Conservation (phyloP, 2,113 vertebrate genomes). For the Mastomys coucha region DNA sequence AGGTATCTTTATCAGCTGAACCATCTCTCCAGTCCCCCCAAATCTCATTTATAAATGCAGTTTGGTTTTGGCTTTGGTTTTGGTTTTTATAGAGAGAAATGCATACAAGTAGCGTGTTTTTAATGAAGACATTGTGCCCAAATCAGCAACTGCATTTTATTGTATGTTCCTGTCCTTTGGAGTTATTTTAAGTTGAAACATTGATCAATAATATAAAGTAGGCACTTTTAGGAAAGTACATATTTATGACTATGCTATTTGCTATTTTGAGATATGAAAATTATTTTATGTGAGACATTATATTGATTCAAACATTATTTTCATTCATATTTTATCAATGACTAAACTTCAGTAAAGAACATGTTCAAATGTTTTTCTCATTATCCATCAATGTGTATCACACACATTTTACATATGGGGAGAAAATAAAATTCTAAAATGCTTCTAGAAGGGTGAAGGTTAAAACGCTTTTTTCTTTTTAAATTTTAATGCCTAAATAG, state of each 20-base stretch:
- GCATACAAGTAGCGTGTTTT: not conserved
- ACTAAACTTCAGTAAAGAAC: not conserved
- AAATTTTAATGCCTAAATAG: not conserved
- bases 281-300: not conserved
- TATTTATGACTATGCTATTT: not conserved
- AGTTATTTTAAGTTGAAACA: not conserved
- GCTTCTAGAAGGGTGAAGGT: not conserved
- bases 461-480: not conserved
- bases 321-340: not conserved
- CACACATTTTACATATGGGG: not conserved
- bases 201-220: not conserved
- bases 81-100: not conserved
- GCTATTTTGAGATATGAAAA: not conserved
- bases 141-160: not conserved
- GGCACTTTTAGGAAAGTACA: not conserved
- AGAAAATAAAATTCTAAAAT: not conserved
- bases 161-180: not conserved
- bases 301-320: not conserved
- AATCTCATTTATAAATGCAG: not conserved
- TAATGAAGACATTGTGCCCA: not conserved
- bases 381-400: not conserved
- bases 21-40: too few relatives aligned
- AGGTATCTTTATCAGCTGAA: not conserved
- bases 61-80: not conserved
- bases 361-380: not conserved